phyloP scores from a whole-genome alignment of 2,888 invertebrate genomes.

The Zygothrica quintamaculata region DNA sequence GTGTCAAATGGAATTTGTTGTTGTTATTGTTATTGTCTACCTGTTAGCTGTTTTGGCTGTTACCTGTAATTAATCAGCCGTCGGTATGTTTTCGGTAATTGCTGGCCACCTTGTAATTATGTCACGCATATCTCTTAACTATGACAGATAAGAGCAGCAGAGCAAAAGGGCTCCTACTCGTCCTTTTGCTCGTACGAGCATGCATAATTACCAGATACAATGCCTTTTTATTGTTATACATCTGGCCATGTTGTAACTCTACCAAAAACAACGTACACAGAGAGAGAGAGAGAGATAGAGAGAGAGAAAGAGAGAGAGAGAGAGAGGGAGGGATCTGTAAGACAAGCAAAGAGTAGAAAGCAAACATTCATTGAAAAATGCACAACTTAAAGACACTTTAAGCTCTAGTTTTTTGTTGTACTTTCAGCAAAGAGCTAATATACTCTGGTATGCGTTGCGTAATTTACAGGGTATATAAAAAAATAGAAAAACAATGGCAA shows the following conservation, averaged over 20 bases:
- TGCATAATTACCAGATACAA: conserved; percentile 46
- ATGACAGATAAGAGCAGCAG: conserved; percentile 19
- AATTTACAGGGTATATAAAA: conserved; percentile 8
- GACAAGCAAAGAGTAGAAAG: no score
- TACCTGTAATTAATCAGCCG: conserved; percentile 60
- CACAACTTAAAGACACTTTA: no score
- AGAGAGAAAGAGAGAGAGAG: no score
- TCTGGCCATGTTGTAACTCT: conserved; percentile 24
- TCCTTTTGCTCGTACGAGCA: conserved; percentile 23
- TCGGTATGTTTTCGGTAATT: conserved; percentile 58
- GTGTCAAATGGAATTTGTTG: conserved; percentile 47
- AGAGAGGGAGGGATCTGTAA: no score
- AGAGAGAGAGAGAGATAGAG: no score
- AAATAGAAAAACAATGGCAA: conserved; percentile 5
- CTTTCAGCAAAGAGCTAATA: no score
- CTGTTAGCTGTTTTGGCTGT: conserved; percentile 35
- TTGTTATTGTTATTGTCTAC: background rate
- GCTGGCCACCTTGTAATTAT: conserved; percentile 54
- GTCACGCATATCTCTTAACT: conserved; percentile 45
- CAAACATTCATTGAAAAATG: no score
- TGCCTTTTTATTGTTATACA: conserved; percentile 48
- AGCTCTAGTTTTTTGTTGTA: no score
- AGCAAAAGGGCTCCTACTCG: background rate
- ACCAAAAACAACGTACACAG: no score
- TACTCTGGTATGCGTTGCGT: no score